phyloP scores from a whole-genome alignment of 2,888 invertebrate genomes.

The Amphipoea oculea region DNA sequence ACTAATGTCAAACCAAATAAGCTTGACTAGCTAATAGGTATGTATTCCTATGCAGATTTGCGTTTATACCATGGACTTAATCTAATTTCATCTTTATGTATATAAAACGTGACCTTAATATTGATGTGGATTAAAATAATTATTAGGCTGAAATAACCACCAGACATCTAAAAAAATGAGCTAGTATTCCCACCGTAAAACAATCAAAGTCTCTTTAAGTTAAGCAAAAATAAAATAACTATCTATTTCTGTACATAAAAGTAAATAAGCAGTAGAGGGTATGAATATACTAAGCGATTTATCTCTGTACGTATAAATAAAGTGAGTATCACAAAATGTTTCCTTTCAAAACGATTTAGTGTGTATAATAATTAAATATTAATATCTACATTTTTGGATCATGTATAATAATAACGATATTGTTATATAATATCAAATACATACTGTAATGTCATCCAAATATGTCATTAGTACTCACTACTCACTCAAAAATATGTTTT shows the following conservation, averaged over 20 bases:
- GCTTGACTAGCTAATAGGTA: conserved; percentile 49
- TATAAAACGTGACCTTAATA: conserved; percentile 53
- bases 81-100: conserved; percentile 38
- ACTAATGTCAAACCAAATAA: conserved; percentile 50
- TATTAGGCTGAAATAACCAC: conserved; percentile 84
- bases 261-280: conserved; percentile 74
- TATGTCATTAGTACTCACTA: conserved; percentile 60
- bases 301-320: conserved; percentile 67
- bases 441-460: conserved; percentile 54
- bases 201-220: conserved; percentile 84
- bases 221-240: conserved; percentile 77
- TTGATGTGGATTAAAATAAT: conserved; percentile 72
- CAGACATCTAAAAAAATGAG: conserved; percentile 83
- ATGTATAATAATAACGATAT: conserved; percentile 54
- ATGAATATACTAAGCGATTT: conserved; percentile 72
- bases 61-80: conserved; percentile 36
- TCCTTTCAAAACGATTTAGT: conserved; percentile 59
- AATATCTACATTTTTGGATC: conserved; percentile 52
- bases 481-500: conserved; percentile 66
- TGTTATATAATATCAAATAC: conserved; percentile 50
- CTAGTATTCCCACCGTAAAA: conserved; percentile 89
- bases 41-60: conserved; percentile 38
- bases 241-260: conserved; percentile 81
- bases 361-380: conserved; percentile 45
- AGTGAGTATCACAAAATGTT: conserved; percentile 61